Evolutionary conservation across 1,140 invertebrate genomes (phyloP).

Genomic region (Aphis gossypii): DNA sequence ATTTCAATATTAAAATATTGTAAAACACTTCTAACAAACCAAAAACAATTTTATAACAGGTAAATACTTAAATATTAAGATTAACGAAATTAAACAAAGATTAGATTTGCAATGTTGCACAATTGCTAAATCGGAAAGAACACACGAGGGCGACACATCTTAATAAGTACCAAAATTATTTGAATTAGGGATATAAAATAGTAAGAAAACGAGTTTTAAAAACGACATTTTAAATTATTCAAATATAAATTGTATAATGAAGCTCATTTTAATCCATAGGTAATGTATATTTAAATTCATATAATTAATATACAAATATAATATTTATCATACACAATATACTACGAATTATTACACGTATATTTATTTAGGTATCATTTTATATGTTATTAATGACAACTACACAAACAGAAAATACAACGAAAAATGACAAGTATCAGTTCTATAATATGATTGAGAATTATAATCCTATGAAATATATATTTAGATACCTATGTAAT

Average conservation of each 20-base stretch:
- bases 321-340: background rate
- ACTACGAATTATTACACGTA: background rate
- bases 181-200: background rate
- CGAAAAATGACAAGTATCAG: background rate
- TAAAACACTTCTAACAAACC: background rate
- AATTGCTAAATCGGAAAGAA: background rate
- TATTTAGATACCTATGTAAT: background rate
- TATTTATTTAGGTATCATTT: background rate
- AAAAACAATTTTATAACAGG: background rate
- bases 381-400: background rate
- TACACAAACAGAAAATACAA: background rate
- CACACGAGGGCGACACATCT: background rate
- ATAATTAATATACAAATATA: background rate
- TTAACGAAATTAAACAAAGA: background rate
- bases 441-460: background rate
- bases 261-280: background rate
- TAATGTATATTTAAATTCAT: background rate
- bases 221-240: too few species aligned
- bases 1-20: background rate
- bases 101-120: background rate
- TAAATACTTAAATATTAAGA: background rate
- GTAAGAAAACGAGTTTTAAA: background rate
- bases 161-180: background rate
- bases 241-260: background rate
- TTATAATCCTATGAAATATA: background rate